Evolutionary conservation across 1,140 invertebrate genomes (phyloP), one percentile per base, ranked within the genome.

Genomic region (Drosophila auraria): DNA sequence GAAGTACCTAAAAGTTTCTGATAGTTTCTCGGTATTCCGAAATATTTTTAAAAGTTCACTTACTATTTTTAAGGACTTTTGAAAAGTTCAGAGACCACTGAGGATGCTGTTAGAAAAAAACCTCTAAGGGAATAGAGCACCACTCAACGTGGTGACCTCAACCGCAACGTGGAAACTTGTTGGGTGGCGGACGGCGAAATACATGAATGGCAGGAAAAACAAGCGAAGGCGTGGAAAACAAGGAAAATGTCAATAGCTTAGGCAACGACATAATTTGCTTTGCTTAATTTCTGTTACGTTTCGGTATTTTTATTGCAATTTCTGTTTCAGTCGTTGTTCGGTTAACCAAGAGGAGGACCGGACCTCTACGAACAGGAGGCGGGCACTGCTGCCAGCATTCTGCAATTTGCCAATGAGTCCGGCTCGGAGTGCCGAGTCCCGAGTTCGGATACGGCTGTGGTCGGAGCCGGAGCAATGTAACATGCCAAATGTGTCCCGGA

Each of bases 401-500:
- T 69, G 68, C 68, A 71, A 71, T 71, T 71, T 71, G 50, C 68
- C 68, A 71, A 70, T 73, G 71, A 65, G 70, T 63, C 33, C 71
- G 60, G 68, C 14, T 15, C 30, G n/a, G 36, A 27, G 54, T 15
- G 9, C 25, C 1, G 51, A 12, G 20, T 44, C 30, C 57, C 49
- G 17, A 56, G 45, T 51, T 15, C 30, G 27, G 56, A 62, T 66
- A 58, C 49, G 83, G 62, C 71, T 87, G 80, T 83, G 83, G 83
- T 78, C 80, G 68, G 72, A 69, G 47, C 49, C 49, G 60, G n/a
- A 79, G 80, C 78, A 83, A 87, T 87, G 84, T 90, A 87, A 90
- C 84, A 89, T 89, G 86, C 84, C 84, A 90, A 87, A 89, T 87
- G 84, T 87, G 84, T 89, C 84, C 84, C 86, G 84, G 84, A 87